Conservation (phyloP, 2,113 vertebrate species). For the Urocynchramus pylzowi region DNA sequence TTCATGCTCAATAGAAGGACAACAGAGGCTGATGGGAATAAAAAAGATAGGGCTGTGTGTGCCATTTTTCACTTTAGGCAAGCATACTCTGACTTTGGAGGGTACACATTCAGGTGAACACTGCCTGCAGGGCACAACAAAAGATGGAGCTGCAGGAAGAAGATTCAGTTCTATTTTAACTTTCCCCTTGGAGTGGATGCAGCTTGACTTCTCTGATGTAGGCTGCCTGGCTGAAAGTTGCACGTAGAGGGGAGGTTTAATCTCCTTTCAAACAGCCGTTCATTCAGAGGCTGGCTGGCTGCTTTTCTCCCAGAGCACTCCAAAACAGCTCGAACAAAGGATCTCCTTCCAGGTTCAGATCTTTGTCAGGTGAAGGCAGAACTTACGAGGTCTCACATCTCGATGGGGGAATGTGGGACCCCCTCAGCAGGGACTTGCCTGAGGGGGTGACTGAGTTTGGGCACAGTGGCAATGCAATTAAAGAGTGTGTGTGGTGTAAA, state of each 20-base stretch:
- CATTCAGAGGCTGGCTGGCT: background rate
- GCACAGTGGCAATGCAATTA: fast-evolving
- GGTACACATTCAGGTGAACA: fast-evolving
- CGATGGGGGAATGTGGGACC: background rate
- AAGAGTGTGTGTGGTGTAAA: background rate
- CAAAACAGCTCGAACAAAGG: background rate
- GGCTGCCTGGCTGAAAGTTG: background rate
- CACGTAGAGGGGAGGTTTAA: background rate
- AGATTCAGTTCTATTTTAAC: constrained; percentile 18
- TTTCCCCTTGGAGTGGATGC: background rate
- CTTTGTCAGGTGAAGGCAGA: background rate
- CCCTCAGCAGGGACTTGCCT: background rate
- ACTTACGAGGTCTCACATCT: background rate
- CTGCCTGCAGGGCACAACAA: constrained; percentile 23
- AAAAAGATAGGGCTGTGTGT: background rate
- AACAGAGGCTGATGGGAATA: background rate
- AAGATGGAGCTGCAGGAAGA: background rate
- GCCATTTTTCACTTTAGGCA: background rate
- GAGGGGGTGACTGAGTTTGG: background rate
- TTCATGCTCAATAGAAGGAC: background rate
- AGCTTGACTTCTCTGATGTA: background rate
- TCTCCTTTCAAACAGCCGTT: background rate
- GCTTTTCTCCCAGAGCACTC: background rate
- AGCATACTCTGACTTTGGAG: background rate
- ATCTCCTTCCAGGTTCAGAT: background rate